These are phyloP conservation scores for Stegodyphus dumicola DNA, from an alignment of 1,140 invertebrate genomes.

Conservation along the genomic window DNA sequence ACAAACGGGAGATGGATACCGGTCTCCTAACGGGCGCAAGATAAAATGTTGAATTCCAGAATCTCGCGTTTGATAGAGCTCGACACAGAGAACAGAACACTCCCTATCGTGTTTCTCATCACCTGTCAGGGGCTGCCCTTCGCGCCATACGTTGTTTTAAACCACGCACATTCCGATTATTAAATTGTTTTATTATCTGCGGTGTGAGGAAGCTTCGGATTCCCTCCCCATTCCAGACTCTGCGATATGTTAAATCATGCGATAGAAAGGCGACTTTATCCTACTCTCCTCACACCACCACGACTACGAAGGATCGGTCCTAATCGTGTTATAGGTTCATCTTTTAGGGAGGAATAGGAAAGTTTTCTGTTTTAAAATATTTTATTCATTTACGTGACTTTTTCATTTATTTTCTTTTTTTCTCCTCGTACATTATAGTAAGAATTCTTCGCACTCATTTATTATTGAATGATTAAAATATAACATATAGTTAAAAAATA, in stretches of 20 bases:
- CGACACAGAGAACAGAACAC: neutral
- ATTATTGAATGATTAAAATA: too few species aligned
- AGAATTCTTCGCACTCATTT: too few species aligned
- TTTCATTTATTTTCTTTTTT: too few species aligned
- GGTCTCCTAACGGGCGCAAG: neutral
- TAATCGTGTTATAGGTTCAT: too few species aligned
- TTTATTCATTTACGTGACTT: too few species aligned
- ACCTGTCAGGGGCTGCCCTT: constrained; percentile 18
- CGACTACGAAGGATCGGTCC: too few species aligned
- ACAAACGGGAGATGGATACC: constrained; percentile 4
- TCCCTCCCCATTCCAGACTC: constrained; percentile 2
- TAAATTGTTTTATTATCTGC: constrained; percentile 38
- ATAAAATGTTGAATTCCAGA: neutral
- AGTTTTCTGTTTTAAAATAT: too few species aligned
- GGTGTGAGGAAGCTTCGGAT: neutral
- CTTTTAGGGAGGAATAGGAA: too few species aligned
- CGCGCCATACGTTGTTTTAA: neutral
- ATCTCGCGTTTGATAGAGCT: constrained; percentile 9
- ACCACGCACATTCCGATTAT: constrained; percentile 4
- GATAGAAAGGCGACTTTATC: too few species aligned
- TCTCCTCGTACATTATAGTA: too few species aligned
- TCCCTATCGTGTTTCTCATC: constrained; percentile 46
- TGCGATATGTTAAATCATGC: constrained; percentile 29
- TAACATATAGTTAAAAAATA: too few species aligned
- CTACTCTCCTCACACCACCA: too few species aligned